Conservation (phyloP, 2,113 vertebrate genomes). For the Halichoeres trimaculatus region DNA sequence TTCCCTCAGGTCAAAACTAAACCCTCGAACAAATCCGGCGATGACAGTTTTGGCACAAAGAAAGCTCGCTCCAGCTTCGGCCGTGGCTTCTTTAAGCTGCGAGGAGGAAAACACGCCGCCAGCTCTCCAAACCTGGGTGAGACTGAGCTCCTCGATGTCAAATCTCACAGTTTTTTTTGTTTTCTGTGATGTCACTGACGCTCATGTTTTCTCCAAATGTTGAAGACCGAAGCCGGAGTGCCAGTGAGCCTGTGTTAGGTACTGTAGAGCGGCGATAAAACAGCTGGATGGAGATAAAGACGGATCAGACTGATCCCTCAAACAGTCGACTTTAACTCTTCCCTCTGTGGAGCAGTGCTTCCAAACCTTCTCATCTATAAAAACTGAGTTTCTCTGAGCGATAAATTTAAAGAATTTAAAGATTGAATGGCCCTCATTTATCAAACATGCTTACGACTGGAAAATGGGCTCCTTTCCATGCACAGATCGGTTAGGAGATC, state of each 20-base stretch:
- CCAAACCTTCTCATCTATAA: not conserved
- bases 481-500: too few relatives aligned
- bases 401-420: too few relatives aligned
- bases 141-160: not conserved
- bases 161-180: not conserved
- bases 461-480: too few relatives aligned
- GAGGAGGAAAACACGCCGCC: conserved; percentile 88
- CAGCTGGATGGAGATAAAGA: conserved; percentile 35
- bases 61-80: conserved; percentile 93
- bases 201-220: conserved; percentile 58
- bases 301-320: conserved; percentile 9
- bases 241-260: conserved; percentile 91
- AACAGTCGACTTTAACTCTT: not conserved
- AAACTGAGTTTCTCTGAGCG: too few relatives aligned
- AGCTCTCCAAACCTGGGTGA: conserved; percentile 90
- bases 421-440: too few relatives aligned
- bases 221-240: conserved; percentile 91
- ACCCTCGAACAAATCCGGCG: conserved; percentile 70
- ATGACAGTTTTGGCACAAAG: conserved; percentile 88
- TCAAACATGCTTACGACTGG: too few relatives aligned
- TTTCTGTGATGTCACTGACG: conserved; percentile 71
- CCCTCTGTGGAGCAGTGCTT: not conserved
- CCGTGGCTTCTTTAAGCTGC: conserved; percentile 94
- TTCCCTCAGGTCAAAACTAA: conserved; percentile 41
- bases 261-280: conserved; percentile 78